Evolutionary conservation across 2,888 invertebrate genomes (phyloP).

Genomic region (Litoditis marina): DNA sequence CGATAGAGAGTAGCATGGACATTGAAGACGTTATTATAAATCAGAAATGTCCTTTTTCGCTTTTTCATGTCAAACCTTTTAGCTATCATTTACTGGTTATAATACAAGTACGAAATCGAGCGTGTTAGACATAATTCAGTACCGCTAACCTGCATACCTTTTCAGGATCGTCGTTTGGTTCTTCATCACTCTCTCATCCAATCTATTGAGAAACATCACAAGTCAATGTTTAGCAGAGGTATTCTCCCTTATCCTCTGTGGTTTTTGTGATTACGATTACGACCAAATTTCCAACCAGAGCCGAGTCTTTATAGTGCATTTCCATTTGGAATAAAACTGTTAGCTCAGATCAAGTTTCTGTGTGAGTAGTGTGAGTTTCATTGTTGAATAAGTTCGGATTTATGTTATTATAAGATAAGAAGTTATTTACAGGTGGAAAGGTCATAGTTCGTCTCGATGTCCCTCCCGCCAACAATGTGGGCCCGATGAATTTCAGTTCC

Average conservation of each 20-base stretch:
- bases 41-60: no score
- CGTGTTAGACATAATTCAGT: no score
- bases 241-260: neutral
- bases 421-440: constrained; percentile 3
- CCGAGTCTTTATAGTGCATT: no score
- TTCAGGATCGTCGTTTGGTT: constrained; percentile 53
- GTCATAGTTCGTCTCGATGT: constrained; percentile 22
- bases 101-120: no score
- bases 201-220: constrained; percentile 56
- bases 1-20: no score
- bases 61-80: constrained; percentile 4
- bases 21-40: no score
- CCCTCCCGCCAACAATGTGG: constrained; percentile 34
- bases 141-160: no score
- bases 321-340: no score
- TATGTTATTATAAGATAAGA: neutral
- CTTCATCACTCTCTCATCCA: constrained; percentile 59
- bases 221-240: constrained; percentile 58
- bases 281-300: no score
- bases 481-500: constrained; percentile 52
- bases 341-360: no score
- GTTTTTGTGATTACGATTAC: neutral
- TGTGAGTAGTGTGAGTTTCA: no score
- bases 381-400: neutral
- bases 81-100: neutral